Percentiles rank a stretch among this genome's conserved stretches.
These are phyloP conservation scores for Atta texana DNA, from an alignment of 1,140 invertebrate species.

Conservation along the genomic window DNA sequence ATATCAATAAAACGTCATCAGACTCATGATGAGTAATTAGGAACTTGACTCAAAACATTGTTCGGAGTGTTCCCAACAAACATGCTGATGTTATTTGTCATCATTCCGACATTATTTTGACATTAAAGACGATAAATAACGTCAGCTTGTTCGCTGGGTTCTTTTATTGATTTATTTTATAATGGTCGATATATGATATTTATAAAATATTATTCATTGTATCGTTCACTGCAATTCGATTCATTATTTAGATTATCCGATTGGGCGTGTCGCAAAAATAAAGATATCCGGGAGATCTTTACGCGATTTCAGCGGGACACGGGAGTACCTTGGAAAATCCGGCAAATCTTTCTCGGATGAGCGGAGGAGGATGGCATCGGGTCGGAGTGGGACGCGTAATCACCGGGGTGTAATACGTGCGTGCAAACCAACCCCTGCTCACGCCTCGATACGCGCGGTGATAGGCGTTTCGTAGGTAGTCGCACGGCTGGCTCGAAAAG, in stretches of 20 bases:
- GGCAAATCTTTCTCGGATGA: slow-evolving; percentile 4
- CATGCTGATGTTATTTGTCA: too few species aligned
- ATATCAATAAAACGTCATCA: too few species aligned
- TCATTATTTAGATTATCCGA: not conserved
- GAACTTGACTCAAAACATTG: too few species aligned
- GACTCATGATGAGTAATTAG: too few species aligned
- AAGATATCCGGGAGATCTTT: not conserved
- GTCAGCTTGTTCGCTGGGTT: not conserved
- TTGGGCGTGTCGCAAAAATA: not conserved
- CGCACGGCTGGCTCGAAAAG: slow-evolving; percentile 63
- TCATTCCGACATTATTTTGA: too few species aligned
- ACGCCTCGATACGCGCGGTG: slow-evolving; percentile 67
- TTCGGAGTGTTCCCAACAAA: too few species aligned
- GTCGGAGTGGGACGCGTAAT: slow-evolving; percentile 9
- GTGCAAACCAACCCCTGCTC: slow-evolving; percentile 50
- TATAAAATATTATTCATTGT: not conserved
- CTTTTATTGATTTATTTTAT: not conserved
- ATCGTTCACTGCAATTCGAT: not conserved
- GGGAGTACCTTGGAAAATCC: not conserved
- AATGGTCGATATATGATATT: not conserved
- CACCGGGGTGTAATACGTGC: slow-evolving; percentile 58
- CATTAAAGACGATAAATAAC: too few species aligned
- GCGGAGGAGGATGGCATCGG: too few species aligned
- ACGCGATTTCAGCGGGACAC: not conserved
- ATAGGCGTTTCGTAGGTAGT: slow-evolving; percentile 69